Percentiles rank a stretch among this genome's conserved stretches.
Evolutionary conservation across 1,140 invertebrate species (phyloP).

Genomic region (Ephestia elutella): DNA sequence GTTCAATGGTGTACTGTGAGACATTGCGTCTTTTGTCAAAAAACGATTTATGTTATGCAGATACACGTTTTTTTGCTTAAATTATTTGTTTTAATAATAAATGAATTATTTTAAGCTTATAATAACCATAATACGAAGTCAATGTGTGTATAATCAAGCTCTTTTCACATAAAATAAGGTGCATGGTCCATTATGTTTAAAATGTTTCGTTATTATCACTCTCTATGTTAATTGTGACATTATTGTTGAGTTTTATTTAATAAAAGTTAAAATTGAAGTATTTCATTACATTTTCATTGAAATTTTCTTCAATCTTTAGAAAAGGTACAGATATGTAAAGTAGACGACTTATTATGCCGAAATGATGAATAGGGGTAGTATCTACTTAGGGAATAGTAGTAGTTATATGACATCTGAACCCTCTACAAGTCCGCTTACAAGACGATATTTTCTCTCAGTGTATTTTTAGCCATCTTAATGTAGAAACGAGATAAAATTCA

Average conservation of each 20-base stretch:
- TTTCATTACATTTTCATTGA: background rate
- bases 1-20: constrained; percentile 23
- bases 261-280: constrained; percentile 36
- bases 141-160: constrained; percentile 7
- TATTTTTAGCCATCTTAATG: too few relatives aligned
- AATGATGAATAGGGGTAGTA: background rate
- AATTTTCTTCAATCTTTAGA: too few relatives aligned
- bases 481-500: too few relatives aligned
- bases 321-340: too few relatives aligned
- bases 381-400: too few relatives aligned
- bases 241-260: constrained; percentile 69
- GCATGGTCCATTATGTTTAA: constrained; percentile 42
- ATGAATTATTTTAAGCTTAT: constrained; percentile 3
- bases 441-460: background rate
- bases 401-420: too few relatives aligned
- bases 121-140: background rate
- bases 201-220: constrained; percentile 29
- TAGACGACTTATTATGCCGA: background rate
- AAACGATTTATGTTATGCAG: constrained; percentile 32
- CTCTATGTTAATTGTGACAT: constrained; percentile 53
- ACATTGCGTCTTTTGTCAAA: constrained; percentile 36
- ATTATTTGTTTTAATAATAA: constrained; percentile 1
- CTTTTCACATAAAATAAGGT: constrained; percentile 30
- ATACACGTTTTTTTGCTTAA: constrained; percentile 19
- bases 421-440: too few relatives aligned